These are phyloP conservation scores for Pemphigus obesinymphae DNA, from an alignment of 1,140 invertebrate genomes.

Conservation along the genomic window DNA sequence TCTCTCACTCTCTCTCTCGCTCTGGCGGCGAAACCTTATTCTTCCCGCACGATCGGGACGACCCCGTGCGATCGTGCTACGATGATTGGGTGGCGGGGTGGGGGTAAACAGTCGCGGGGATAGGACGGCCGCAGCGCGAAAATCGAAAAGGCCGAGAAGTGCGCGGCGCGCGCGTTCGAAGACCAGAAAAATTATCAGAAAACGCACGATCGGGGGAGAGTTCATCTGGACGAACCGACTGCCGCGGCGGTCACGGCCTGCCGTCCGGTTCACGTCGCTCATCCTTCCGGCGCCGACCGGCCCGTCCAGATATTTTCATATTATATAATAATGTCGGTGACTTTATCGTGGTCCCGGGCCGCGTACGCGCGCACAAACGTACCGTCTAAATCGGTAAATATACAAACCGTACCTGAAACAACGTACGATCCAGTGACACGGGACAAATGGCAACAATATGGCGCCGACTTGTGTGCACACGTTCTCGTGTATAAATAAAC, in stretches of 20 bases:
- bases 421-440: neutral
- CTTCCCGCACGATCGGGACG: neutral
- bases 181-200: too few relatives aligned
- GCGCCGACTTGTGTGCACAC: neutral
- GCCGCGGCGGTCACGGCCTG: too few relatives aligned
- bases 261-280: neutral
- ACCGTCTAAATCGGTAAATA: neutral
- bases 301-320: too few relatives aligned
- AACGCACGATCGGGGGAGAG: too few relatives aligned
- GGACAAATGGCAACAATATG: neutral
- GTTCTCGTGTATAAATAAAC: neutral
- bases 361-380: neutral
- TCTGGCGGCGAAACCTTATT: neutral
- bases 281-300: neutral
- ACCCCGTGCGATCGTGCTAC: too few relatives aligned
- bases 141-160: neutral
- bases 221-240: too few relatives aligned
- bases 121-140: neutral
- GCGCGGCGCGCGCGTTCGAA: too few relatives aligned
- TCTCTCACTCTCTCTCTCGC: too few relatives aligned
- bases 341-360: too few relatives aligned
- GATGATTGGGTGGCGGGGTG: neutral
- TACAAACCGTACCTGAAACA: slow-evolving; percentile 26
- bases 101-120: neutral
- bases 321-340: too few relatives aligned